Percentiles rank a stretch among this genome's conserved stretches.
Conservation (phyloP, 2,888 invertebrate species). For the Miltochrista miniata region DNA sequence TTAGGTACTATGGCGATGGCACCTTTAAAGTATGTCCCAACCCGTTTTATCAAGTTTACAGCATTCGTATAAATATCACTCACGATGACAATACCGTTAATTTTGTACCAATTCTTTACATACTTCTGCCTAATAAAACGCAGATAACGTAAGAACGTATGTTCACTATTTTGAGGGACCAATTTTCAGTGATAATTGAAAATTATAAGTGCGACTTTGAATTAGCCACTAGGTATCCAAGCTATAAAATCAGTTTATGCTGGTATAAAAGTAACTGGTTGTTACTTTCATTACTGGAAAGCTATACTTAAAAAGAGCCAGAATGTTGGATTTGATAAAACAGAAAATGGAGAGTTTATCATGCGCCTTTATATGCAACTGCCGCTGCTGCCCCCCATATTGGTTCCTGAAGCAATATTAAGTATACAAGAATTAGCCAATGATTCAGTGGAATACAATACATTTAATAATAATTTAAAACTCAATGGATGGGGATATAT, state of each 20-base stretch:
- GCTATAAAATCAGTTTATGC: too few relatives aligned
- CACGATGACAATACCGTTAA: not conserved
- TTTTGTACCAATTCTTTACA: not conserved
- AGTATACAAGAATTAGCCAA: too few relatives aligned
- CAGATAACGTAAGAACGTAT: not conserved
- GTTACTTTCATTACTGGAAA: too few relatives aligned
- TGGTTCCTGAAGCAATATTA: not conserved
- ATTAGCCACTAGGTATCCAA: too few relatives aligned
- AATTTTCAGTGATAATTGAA: too few relatives aligned
- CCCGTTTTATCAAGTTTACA: not conserved
- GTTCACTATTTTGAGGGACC: too few relatives aligned
- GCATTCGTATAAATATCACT: not conserved
- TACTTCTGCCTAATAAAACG: not conserved
- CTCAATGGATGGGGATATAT: slow-evolving; percentile 1
- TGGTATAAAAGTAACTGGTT: too few relatives aligned
- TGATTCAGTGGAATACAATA: not conserved
- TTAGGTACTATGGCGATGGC: slow-evolving; percentile 1
- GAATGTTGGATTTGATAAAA: not conserved
- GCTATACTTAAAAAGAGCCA: too few relatives aligned
- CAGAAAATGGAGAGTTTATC: slow-evolving; percentile 1
- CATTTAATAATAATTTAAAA: slow-evolving; percentile 3
- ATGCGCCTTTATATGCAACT: not conserved
- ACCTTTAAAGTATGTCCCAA: not conserved
- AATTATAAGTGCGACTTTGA: too few relatives aligned
- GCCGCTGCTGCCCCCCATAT: not conserved